Base-by-base conservation (phyloP, 2,888 invertebrate genomes). In the Cheilosia vulpina region DNA sequence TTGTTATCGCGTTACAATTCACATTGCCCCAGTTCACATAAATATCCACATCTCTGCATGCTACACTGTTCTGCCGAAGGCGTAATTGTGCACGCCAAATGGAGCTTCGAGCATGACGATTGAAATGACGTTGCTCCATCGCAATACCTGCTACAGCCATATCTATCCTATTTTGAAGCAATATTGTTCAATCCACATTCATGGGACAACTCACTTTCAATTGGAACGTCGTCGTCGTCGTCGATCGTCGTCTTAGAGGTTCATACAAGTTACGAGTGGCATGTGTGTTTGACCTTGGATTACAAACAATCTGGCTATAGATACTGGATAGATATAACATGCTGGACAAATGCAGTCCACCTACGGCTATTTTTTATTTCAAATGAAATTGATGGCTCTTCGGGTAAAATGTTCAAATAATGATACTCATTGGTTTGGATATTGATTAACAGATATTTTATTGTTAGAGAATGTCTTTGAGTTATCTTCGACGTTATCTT, bases 11-110 rank as follows among this genome's bases (percentile, higher is more conserved):
- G 78, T 78, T 82, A 72, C 77, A 78, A 13, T 58, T 77, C 47
- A 68, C 72, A 27, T 72, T 78, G 82, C 72, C 78, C 78, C 78
- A 78, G 60, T 72, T 82, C 68, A 62, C 77, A 82, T 60, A 19
- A 6, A 31, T 38, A 38, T 31, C 41, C 24, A 71, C 58, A 9
- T 41, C 9, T 58, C 60, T 41, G 21, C 72, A 72, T 52, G 55
- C 60, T 19, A 57, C 13, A 57, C 13, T 66, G 68, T 72, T 83
- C 68, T 73, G 72, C 68, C 17, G 66, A 57, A 72, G 66, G 66
- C 78, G 60, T 41, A 68, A 72, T 58, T 83, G 73, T 45, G 63
- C 57, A 69, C 66, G 65, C 69, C 63, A 79, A 79, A 72, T 83
- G 62, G 65, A 83, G 55, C 55, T 45, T 57, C 78, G 63, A 55